phyloP scores from a whole-genome alignment of 2,113 vertebrate genomes.

The Centrocercus urophasianus region DNA sequence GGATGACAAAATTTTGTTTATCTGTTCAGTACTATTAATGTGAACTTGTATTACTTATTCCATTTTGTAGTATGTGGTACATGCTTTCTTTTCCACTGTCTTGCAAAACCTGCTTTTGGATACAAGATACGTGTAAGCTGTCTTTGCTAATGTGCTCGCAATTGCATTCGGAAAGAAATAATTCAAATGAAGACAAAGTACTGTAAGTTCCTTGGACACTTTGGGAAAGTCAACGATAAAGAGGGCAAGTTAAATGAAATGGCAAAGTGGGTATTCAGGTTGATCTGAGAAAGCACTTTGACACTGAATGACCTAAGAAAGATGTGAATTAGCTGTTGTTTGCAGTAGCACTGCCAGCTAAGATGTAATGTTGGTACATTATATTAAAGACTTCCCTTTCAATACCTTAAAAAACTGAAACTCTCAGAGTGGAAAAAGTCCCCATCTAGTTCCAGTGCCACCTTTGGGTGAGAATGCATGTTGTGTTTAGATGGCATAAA shows the following conservation, averaged over 20 bases:
- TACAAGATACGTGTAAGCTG: not conserved
- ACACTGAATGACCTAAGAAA: not conserved
- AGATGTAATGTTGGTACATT: not conserved
- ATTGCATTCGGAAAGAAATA: constrained; percentile 33
- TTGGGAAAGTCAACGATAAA: not conserved
- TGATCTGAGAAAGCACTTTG: constrained; percentile 27
- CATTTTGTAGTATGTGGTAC: not conserved
- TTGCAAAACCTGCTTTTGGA: constrained; percentile 27
- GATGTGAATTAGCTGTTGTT: not conserved
- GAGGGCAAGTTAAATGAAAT: not conserved
- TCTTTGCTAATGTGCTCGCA: constrained; percentile 29
- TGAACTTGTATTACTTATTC: constrained; percentile 29
- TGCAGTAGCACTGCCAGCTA: not conserved
- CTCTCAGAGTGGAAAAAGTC: not conserved
- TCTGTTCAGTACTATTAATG: constrained; percentile 3
- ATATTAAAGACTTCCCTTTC: not conserved
- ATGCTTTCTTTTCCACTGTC: constrained; percentile 25
- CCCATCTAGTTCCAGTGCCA: not conserved
- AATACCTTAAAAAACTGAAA: not conserved
- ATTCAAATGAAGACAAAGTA: constrained; percentile 6
- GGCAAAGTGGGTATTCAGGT: not conserved
- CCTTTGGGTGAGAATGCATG: not conserved
- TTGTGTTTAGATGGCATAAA: not conserved
- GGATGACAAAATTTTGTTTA: constrained; percentile 31
- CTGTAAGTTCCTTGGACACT: not conserved